phyloP scores from a whole-genome alignment of 2,113 vertebrate species.

The Cromileptes altivelis region DNA sequence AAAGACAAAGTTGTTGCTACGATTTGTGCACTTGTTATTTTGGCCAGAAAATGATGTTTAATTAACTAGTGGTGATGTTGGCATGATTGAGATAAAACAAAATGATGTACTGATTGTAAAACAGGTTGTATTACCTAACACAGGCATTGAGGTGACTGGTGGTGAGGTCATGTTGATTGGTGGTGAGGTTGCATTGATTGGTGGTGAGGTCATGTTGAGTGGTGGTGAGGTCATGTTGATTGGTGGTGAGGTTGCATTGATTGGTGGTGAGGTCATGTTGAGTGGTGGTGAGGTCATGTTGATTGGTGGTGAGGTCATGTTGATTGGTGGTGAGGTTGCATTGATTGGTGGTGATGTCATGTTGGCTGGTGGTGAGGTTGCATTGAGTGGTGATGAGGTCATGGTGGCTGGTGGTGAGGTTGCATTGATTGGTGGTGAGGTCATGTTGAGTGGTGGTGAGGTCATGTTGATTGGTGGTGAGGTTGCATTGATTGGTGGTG shows the following conservation, averaged over 20 bases:
- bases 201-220: not conserved
- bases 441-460: not conserved
- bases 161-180: not conserved
- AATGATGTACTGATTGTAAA: not conserved
- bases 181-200: not conserved
- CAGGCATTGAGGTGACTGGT: not conserved
- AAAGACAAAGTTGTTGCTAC: not conserved
- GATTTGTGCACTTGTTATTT: not conserved
- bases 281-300: not conserved
- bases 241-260: too few species aligned
- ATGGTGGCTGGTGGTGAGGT: too few species aligned
- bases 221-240: too few species aligned
- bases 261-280: not conserved
- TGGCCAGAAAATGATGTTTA: too few species aligned
- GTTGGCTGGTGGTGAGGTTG: not conserved
- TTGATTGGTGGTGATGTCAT: too few species aligned
- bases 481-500: too few species aligned
- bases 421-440: not conserved
- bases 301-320: not conserved
- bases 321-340: too few species aligned
- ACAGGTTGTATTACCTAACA: not conserved
- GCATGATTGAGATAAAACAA: not conserved
- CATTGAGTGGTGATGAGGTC: not conserved
- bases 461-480: not conserved
- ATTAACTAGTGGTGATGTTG: too few species aligned